Evolutionary conservation across 1,140 invertebrate species (phyloP), one percentile per base, ranked within the genome.

Genomic region (Bombus picipes): DNA sequence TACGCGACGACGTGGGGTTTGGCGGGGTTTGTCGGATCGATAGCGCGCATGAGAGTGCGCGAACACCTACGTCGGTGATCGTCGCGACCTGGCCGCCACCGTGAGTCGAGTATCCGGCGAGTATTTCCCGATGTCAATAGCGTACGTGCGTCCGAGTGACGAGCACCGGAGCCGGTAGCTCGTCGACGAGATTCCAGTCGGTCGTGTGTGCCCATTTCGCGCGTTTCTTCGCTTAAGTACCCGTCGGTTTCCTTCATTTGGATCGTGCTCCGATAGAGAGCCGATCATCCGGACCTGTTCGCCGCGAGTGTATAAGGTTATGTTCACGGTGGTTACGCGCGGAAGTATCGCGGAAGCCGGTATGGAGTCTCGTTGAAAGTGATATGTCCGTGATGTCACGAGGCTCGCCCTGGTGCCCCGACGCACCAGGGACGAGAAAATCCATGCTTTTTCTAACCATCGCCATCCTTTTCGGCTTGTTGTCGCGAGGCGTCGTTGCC

Each of bases 311-410:
- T 43, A 34, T 62, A 74, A 79, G 83, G 80, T 88, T 86, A 85
- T 83, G 88, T 72, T 43, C 72, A 28, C 80, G 71, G 37, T 32
- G 86, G 77, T 77, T 81, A 73, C 66, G 85, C 81, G 91, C 90
- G 89, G 89, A 87, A 89, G 88, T 91, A 87, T 79, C 87, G 81
- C 80, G 73, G 89, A 75, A 81, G 83, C 80, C 85, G 87, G 78
- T 79, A 86, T 79, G 73, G 53, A 83, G 79, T 65, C 88, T 59
- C 87, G 87, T 66, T 87, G 88, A 83, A 66, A 80, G 78, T 80
- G 90, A 91, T 87, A 94, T 94, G 93, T 88, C 92, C 87, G 92
- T 90, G 77, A 92, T 87, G 83, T 92, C 91, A 72, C 86, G 85
- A 88, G 91, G 91, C 76, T 84, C 78, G 75, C 66, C 81, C 87